Evolutionary conservation across 2,888 invertebrate species (phyloP), one percentile per base, ranked within the genome.

Genomic region (Lithosia quadra): DNA sequence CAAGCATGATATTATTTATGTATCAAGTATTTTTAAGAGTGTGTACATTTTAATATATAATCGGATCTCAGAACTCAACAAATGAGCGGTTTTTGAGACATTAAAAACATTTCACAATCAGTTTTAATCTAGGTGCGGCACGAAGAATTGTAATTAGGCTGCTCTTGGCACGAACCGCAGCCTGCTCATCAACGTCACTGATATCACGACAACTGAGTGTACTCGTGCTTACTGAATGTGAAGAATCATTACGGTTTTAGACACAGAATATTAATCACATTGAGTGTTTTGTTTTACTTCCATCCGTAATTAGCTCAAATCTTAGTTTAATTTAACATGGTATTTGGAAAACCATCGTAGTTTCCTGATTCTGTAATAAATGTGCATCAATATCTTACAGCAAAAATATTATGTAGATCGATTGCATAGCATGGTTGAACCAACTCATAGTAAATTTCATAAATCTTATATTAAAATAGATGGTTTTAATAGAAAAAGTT

Each of bases 111-210:
- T 74, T 71, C 63, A 66, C 70, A 65, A 71, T 71, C 67, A 60
- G 67, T 67, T 60, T 67, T 62, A 71, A 64, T 65, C 57, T 64
- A 62, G 84, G 81, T 76, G 77, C 78, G 75, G 80, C 78, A 80
- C 39, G 80, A 78, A 85, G 84, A 84, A 78, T 77, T 83, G 88
- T 90, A 90, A 91, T 92, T 91, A 91, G 85, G 81, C 84, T 65
- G 72, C 83, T 78, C 82, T 79, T 78, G 77, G 81, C 80, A 81
- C 73, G 77, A 64, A 64, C 79, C 70, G 71, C 81, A 73, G 84
- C 78, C 80, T 87, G 84, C 86, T 89, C 88, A 88, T 91, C 88
- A 90, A 83, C 81, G 84, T 79, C 78, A 68, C 65, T 59, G 39
- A 57, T 78, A 81, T 72, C 78, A 73, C 78, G 78, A 77, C 77